Evolutionary conservation across 2,888 invertebrate genomes (phyloP).

Genomic region (Carterocephalus palaemon): DNA sequence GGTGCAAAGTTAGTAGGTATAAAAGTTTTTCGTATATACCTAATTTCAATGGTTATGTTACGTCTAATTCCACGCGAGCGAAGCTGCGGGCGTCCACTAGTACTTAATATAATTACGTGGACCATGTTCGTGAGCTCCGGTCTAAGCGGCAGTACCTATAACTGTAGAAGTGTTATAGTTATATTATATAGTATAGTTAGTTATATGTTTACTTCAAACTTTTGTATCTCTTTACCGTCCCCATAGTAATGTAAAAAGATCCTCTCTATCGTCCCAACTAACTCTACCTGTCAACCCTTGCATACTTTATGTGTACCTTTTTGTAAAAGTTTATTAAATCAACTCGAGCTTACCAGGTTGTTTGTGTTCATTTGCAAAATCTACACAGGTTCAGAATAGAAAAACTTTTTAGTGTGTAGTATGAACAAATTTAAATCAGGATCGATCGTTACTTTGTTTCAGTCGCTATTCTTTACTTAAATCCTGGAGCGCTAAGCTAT

Average conservation of each 20-base stretch:
- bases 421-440: background rate
- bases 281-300: constrained; percentile 19
- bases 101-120: too few species aligned
- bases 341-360: background rate
- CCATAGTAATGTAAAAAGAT: constrained; percentile 6
- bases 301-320: constrained; percentile 16
- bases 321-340: constrained; percentile 7
- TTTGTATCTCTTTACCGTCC: constrained; percentile 8
- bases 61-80: too few species aligned
- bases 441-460: background rate
- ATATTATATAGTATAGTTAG: background rate
- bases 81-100: too few species aligned
- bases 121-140: too few species aligned
- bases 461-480: too few species aligned
- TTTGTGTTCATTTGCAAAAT: constrained; percentile 1
- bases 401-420: too few species aligned
- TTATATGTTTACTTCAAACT: constrained; percentile 21
- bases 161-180: too few species aligned
- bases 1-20: too few species aligned
- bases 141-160: too few species aligned
- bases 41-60: too few species aligned
- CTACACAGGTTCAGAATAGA: constrained; percentile 3
- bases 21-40: too few species aligned
- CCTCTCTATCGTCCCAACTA: constrained; percentile 13
- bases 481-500: too few species aligned